These are phyloP conservation scores for Fringilla coelebs DNA, from an alignment of 2,797 vertebrate genomes.

Conservation along the genomic window DNA sequence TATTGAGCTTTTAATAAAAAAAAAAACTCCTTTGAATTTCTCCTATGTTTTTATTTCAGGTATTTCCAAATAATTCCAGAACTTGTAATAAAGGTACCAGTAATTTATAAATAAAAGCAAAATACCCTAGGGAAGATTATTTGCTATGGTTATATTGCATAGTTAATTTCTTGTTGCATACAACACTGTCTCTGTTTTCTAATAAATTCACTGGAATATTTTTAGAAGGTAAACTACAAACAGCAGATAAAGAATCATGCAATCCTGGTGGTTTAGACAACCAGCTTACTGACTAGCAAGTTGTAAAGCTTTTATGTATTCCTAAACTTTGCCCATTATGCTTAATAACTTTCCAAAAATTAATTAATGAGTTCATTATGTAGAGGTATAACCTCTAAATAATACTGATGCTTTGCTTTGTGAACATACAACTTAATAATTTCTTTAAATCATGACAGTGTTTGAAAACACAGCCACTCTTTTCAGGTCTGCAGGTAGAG, in stretches of 20 bases:
- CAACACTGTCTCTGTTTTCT: not conserved
- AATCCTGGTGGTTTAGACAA: not conserved
- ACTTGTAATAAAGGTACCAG: not conserved
- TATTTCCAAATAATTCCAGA: not conserved
- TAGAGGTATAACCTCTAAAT: not conserved
- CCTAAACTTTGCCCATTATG: not conserved
- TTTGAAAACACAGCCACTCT: not conserved
- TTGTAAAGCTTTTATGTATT: not conserved
- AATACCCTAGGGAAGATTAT: not conserved
- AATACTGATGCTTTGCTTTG: not conserved
- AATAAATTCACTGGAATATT: not conserved
- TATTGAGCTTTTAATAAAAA: not conserved
- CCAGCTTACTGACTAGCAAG: not conserved
- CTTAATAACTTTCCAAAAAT: not conserved
- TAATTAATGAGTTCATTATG: not conserved
- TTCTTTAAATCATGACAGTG: not conserved
- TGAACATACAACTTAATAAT: not conserved
- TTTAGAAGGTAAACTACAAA: not conserved
- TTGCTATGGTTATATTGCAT: not conserved
- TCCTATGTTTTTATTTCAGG: not conserved
- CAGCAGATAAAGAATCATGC: not conserved
- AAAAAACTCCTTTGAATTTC: not conserved
- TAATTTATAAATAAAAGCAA: not conserved
- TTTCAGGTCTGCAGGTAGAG: not conserved
- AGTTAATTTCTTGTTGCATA: not conserved